Percentiles rank a stretch among this genome's conserved stretches.
These are phyloP conservation scores for Homalodisca vitripennis DNA, from an alignment of 1,140 invertebrate genomes.

Conservation along the genomic window DNA sequence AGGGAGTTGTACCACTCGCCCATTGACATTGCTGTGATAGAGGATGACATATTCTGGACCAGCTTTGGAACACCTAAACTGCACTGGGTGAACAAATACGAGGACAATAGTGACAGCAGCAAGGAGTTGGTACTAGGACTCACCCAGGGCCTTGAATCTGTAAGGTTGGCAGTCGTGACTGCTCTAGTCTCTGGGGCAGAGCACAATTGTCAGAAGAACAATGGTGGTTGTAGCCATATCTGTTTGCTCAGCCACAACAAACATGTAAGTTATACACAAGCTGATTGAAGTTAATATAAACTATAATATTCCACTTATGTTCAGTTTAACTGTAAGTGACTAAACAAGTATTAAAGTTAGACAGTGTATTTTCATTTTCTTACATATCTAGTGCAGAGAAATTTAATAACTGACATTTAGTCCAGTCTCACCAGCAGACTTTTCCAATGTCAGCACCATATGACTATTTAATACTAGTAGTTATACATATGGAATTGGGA, in stretches of 20 bases:
- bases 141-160: conserved; percentile 33
- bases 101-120: neutral
- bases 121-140: conserved; percentile 1
- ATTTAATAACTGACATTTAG: too few species aligned
- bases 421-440: too few species aligned
- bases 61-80: conserved; percentile 52
- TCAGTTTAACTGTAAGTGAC: too few species aligned
- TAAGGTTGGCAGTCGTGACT: conserved; percentile 44
- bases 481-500: too few species aligned
- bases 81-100: conserved; percentile 58
- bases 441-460: too few species aligned
- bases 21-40: conserved; percentile 41
- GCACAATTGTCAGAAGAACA: conserved; percentile 60
- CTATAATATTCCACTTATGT: too few species aligned
- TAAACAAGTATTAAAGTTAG: too few species aligned
- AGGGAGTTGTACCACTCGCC: conserved; percentile 29
- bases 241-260: conserved; percentile 55
- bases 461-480: too few species aligned
- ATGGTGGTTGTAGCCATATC: conserved; percentile 72
- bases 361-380: too few species aligned
- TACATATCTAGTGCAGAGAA: too few species aligned
- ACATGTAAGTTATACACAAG: too few species aligned
- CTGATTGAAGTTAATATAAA: too few species aligned
- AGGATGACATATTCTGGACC: conserved; percentile 51
- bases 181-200: conserved; percentile 44